Conservation (phyloP, 1,140 invertebrate species). For the Eulimnadia texana region DNA sequence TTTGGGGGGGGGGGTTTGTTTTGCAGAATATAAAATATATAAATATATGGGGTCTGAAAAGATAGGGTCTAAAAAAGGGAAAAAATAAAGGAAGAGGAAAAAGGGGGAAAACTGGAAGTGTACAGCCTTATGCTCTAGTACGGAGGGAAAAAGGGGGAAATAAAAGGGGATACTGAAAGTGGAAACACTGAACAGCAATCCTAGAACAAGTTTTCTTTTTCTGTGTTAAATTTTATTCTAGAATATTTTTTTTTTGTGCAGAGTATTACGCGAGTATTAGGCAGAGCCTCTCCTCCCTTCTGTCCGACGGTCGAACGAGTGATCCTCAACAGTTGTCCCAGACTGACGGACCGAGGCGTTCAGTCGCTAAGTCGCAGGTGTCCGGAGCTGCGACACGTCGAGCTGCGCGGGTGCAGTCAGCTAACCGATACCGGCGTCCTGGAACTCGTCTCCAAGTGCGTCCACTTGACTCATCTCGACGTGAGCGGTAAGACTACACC, state of each 20-base stretch:
- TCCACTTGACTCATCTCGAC: constrained; percentile 55
- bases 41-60: no score
- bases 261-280: constrained; percentile 24
- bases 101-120: no score
- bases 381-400: constrained; percentile 53
- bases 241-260: neutral
- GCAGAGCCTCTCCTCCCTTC: constrained; percentile 31
- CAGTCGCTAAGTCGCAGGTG: constrained; percentile 48
- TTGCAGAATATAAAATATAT: no score
- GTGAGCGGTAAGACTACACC: constrained; percentile 55
- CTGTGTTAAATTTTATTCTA: no score
- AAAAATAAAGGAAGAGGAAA: no score
- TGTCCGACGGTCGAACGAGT: constrained; percentile 43
- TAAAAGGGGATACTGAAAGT: no score
- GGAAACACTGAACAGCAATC: no score
- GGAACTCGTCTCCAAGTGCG: constrained; percentile 46
- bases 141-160: no score
- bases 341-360: constrained; percentile 58
- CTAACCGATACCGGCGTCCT: constrained; percentile 50
- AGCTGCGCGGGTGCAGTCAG: constrained; percentile 48
- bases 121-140: no score
- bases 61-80: no score
- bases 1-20: no score
- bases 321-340: constrained; percentile 52
- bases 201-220: no score